Evolutionary conservation across 35 echinoderm and acorn worm species (phyloP), one percentile per base, ranked within the genome.

Genomic region (Diadema setosum): DNA sequence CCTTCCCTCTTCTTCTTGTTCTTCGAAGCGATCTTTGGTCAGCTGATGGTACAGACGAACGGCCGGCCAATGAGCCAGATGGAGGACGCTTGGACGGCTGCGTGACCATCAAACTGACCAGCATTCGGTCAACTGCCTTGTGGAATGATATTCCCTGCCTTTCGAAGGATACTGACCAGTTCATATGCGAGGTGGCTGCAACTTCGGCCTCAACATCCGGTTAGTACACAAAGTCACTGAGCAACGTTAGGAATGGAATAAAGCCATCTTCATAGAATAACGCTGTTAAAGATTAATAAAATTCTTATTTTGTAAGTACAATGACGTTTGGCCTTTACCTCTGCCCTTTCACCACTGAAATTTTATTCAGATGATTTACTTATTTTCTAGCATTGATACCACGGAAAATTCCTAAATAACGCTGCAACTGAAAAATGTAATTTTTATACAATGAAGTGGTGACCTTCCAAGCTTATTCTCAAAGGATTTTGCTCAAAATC

Each of bases 111-210:
- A 17, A 81, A 0, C 32, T 99, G 42, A 69, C 70, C 0, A 92
- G 88, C 65, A 44, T 99, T 6, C 82, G 88, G 36, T 92, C 89
- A 16, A 92, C 96, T 8, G 84, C 87, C 18, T 73, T 89, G 31
- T 99, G 96, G 96, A 89, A 92, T 59, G 93, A 94, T 83, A 90
- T 95, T 11, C 85, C 96, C 0, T 99, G 96, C 69, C 93, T 93
- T 6, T 84, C 89, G 1, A 26, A 49, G 15, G 89, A 88, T 15
- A 73, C 89, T 36, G 52, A 75, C 49, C 96, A 92, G 70, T 99
- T 89, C 65, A 92, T 99, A 4, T 99, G 96, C 83, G 87, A 99
- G 40, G 73, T 78, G 9, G 7, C 14, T 17, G 73, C 5, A 14
- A 16, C 37, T 9, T 39, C n/a, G 83, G 86, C 0, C 7, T 0